These are phyloP conservation scores for Mobula birostris DNA, from an alignment of 2,113 vertebrate genomes.

Conservation along the genomic window DNA sequence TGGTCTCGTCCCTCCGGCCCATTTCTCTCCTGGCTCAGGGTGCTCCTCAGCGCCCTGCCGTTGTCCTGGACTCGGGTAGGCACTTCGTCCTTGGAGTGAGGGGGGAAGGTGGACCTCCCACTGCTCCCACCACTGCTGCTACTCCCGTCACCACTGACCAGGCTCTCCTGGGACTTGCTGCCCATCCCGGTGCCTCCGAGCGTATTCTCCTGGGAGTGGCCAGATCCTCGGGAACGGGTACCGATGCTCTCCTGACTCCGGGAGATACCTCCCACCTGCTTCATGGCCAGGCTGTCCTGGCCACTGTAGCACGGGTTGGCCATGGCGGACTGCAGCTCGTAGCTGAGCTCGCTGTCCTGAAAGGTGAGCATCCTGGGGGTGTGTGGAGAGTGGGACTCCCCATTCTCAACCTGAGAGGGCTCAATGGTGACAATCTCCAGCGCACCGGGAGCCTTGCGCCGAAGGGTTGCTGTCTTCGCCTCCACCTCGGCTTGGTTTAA, in stretches of 20 bases:
- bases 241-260: conserved; percentile 86
- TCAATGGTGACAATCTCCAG: conserved; percentile 78
- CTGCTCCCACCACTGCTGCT: conserved; percentile 43
- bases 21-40: conserved; percentile 59
- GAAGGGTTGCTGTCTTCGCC: conserved; percentile 52
- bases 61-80: conserved; percentile 35
- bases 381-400: conserved; percentile 63
- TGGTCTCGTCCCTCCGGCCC: conserved; percentile 78
- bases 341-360: conserved; percentile 83
- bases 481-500: conserved; percentile 60
- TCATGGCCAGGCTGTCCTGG: conserved; percentile 58
- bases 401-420: conserved; percentile 52
- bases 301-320: conserved; percentile 56
- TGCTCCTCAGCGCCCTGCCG: not conserved
- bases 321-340: conserved; percentile 81
- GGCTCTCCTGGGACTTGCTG: conserved; percentile 61
- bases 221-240: conserved; percentile 72
- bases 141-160: conserved; percentile 52
- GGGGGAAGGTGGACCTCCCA: conserved; percentile 25
- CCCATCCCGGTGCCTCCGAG: conserved; percentile 44
- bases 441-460: conserved; percentile 56
- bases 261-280: conserved; percentile 59
- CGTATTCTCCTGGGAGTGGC: conserved; percentile 71
- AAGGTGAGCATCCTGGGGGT: conserved; percentile 78
- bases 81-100: conserved; percentile 35